A percentile compares a stretch with the other conserved stretches of the same genome.
Evolutionary conservation across 2,113 vertebrate genomes (phyloP).

Genomic region (Actenoides lindsayi): DNA sequence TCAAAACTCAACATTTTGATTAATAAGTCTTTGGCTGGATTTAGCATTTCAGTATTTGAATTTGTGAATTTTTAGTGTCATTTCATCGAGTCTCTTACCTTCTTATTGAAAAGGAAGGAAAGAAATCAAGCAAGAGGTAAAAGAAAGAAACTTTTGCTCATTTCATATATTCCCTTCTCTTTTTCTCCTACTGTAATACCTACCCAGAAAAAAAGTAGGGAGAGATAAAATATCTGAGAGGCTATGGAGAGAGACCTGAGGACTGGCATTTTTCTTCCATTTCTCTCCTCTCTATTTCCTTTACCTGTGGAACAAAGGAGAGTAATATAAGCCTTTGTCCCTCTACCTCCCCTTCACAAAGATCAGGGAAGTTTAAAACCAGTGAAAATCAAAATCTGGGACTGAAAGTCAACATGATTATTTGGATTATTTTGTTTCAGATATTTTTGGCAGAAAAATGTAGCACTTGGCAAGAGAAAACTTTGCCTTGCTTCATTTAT

Average conservation of each 20-base stretch:
- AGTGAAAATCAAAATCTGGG: constrained; percentile 6
- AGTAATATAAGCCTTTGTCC: background rate
- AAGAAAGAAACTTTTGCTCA: background rate
- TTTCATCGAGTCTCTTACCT: background rate
- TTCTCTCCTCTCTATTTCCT: background rate
- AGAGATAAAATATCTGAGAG: background rate
- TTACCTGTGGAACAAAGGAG: background rate
- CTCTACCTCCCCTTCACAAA: background rate
- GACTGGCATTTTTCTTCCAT: background rate
- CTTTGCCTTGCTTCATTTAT: background rate
- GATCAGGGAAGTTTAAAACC: background rate
- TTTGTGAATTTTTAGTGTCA: background rate
- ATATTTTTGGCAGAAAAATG: constrained; percentile 7
- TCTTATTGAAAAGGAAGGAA: background rate
- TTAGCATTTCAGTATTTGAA: background rate
- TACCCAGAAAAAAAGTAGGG: background rate
- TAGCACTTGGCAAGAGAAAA: constrained; percentile 2
- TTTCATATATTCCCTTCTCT: background rate
- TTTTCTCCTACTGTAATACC: background rate
- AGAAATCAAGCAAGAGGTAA: background rate
- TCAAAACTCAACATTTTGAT: background rate
- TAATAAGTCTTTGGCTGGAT: background rate
- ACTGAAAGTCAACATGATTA: constrained; percentile 2
- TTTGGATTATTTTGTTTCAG: constrained; percentile 17
- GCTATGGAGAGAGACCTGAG: background rate